phyloP scores from a whole-genome alignment of 2,888 invertebrate species.

The Phrixothrix hirtus region DNA sequence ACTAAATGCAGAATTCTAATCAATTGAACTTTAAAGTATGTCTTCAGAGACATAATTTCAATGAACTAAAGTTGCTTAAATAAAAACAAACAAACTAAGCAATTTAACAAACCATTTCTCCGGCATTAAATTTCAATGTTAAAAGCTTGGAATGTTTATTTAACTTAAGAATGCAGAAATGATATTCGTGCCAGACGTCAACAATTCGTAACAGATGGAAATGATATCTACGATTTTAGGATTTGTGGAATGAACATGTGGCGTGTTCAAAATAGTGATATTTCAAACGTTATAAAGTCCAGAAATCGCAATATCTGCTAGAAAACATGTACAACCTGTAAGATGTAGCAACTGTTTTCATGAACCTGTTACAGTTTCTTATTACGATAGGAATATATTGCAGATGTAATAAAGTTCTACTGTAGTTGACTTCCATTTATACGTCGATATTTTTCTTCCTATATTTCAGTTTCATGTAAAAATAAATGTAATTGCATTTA shows the following conservation, averaged over 20 bases:
- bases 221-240: conserved; percentile 23
- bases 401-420: conserved; percentile 11
- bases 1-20: too few species aligned
- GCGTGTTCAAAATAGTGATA: conserved; percentile 42
- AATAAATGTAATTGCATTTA: conserved; percentile 37
- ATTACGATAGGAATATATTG: conserved; percentile 8
- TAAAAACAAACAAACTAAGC: too few species aligned
- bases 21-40: too few species aligned
- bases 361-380: conserved; percentile 8
- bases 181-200: conserved; percentile 10
- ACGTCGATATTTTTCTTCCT: conserved; percentile 9
- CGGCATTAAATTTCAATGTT: too few species aligned
- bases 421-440: conserved; percentile 4
- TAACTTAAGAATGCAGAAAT: conserved; percentile 1
- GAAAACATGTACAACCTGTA: conserved; percentile 32
- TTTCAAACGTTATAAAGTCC: conserved; percentile 41
- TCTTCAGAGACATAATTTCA: too few species aligned
- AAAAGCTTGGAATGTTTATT: too few species aligned
- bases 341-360: conserved; percentile 8
- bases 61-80: too few species aligned
- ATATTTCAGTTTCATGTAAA: conserved; percentile 6
- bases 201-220: conserved; percentile 17
- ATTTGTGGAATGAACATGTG: conserved; percentile 47
- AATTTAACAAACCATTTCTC: too few species aligned
- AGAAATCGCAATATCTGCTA: conserved; percentile 42